Evolutionary conservation across 2,797 vertebrate genomes (phyloP), one percentile per base, ranked within the genome.

Genomic region (Danio jaintianensis): DNA sequence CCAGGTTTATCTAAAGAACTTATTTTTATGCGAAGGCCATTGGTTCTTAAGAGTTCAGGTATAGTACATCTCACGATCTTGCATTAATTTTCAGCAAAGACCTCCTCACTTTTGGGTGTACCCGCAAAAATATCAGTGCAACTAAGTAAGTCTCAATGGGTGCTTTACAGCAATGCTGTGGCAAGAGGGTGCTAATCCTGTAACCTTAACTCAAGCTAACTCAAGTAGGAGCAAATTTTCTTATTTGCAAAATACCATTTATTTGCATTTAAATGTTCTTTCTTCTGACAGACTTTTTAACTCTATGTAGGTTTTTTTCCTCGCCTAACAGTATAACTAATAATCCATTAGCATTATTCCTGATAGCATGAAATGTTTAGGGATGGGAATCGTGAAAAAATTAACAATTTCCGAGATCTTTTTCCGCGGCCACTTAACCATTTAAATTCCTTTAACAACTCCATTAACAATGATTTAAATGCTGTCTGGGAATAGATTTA

Each of bases 91-190:
- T 68, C 80, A 83, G 82, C 79, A 59, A 38, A 47, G 58, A 82
- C 71, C 29, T 83, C 58, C 59, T 79, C 50, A 48, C 20, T 69
- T 75, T 59, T 1, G 68, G 81, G 56, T 80, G 61, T 72, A 56
- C 43, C 79, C 13, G 11, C 71, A 69, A 76, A 74, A 72, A 55
- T 84, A 43, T 79, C 78, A 75, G n/a, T 20, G 61, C 77, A 61
- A 72, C 78, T 81, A 83, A 86, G 83, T 86, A 87, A 86, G 86
- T 86, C 82, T 61, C 63, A 71, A 45, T 64, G 80, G 72, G 59
- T 84, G 67, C 18, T 53, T 78, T 43, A 50, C 45, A 67, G 75
- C 71, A 38, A 11, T 64, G 56, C 75, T 53, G 67, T 73, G 66
- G 50, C 74, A 81, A 81, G 12, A 74, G 36, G 62, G 29, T 75